A percentile compares a stretch with the other conserved stretches of the same genome.
phyloP scores from a whole-genome alignment of 1,140 invertebrate species.

The Meloidogyne hapla region DNA sequence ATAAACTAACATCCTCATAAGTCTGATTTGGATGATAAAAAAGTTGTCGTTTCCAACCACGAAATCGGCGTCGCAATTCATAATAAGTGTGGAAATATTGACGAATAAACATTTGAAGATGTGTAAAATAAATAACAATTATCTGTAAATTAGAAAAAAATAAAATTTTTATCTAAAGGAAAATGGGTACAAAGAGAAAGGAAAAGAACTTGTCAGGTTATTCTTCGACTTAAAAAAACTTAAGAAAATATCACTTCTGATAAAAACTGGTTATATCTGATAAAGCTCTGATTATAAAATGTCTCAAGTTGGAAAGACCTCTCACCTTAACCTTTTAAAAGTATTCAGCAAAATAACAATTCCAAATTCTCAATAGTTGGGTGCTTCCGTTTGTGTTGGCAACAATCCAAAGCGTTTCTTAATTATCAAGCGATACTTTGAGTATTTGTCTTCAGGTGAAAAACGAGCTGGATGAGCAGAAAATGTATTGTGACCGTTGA shows the following conservation, averaged over 20 bases:
- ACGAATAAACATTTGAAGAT: conserved; percentile 4
- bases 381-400: conserved; percentile 66
- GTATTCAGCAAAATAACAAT: background rate
- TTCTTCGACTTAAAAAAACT: no score
- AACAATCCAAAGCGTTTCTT: conserved; percentile 86
- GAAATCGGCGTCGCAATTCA: conserved; percentile 18
- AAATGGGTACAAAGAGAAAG: no score
- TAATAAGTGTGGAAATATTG: conserved; percentile 7
- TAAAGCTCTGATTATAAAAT: no score
- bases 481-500: conserved; percentile 74
- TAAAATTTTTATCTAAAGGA: background rate
- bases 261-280: no score
- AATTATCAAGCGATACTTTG: conserved; percentile 80
- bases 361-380: conserved; percentile 15
- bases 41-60: conserved; percentile 7
- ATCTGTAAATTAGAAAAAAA: background rate
- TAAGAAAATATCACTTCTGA: no score
- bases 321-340: background rate
- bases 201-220: no score
- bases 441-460: conserved; percentile 92
- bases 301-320: background rate
- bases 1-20: background rate
- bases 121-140: conserved; percentile 5
- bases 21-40: conserved; percentile 15
- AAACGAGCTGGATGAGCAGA: conserved; percentile 91